These are phyloP conservation scores for Heliconius himera DNA, from an alignment of 1,140 invertebrate genomes.

Conservation along the genomic window DNA sequence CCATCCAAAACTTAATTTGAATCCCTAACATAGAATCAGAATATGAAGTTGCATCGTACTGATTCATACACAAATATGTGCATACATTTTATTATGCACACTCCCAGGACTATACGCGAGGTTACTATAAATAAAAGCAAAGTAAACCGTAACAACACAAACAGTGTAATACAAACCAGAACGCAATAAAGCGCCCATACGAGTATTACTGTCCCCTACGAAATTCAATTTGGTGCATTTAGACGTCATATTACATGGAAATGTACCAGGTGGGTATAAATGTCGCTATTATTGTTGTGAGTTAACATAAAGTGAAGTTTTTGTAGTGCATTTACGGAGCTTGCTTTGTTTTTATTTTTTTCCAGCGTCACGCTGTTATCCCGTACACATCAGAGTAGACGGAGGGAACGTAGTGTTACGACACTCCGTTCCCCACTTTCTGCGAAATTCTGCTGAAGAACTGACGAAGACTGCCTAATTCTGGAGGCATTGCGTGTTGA, in stretches of 20 bases:
- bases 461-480: too few relatives aligned
- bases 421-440: too few relatives aligned
- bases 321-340: background rate
- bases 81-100: background rate
- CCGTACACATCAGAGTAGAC: too few relatives aligned
- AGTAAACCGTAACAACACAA: slow-evolving; percentile 16
- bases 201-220: slow-evolving; percentile 38
- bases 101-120: background rate
- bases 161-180: slow-evolving; percentile 21
- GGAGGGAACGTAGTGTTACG: too few relatives aligned
- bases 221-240: slow-evolving; percentile 47
- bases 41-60: too few relatives aligned
- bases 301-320: background rate
- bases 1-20: too few relatives aligned
- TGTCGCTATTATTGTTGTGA: background rate
- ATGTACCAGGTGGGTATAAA: slow-evolving; percentile 17
- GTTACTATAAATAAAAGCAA: slow-evolving; percentile 16
- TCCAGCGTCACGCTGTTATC: too few relatives aligned
- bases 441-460: too few relatives aligned
- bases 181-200: slow-evolving; percentile 36
- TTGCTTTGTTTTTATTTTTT: background rate
- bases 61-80: too few relatives aligned
- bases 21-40: too few relatives aligned
- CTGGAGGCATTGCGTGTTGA: too few relatives aligned
- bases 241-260: slow-evolving; percentile 37